Conservation (phyloP, 2,797 vertebrate species). For the Catamblyrhynchus diadema region DNA sequence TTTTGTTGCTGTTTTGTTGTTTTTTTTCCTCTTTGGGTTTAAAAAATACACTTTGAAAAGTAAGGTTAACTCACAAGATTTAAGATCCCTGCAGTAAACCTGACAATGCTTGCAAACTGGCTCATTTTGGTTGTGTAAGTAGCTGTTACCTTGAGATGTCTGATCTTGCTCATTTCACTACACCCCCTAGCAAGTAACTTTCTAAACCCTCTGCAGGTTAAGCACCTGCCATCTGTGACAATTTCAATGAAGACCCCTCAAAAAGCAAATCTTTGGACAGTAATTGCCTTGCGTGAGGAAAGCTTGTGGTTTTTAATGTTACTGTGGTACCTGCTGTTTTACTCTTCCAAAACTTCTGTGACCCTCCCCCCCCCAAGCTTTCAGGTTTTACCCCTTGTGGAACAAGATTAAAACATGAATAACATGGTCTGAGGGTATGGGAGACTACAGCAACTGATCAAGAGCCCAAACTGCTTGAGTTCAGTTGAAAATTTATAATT, state of each 20-base stretch:
- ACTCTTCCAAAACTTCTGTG: not conserved
- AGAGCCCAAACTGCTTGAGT: not conserved
- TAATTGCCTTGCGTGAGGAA: not conserved
- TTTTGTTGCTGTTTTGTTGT: not conserved
- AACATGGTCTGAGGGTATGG: not conserved
- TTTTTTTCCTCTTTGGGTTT: not conserved
- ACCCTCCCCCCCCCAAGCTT: not conserved
- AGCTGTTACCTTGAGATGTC: not conserved
- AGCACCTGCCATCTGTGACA: not conserved
- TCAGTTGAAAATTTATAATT: conserved; percentile 3
- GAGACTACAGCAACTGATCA: not conserved
- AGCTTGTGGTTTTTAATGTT: not conserved
- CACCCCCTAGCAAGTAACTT: not conserved
- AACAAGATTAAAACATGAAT: not conserved
- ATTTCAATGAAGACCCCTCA: not conserved
- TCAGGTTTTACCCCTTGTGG: not conserved
- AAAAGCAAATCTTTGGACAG: not conserved
- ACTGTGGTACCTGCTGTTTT: not conserved
- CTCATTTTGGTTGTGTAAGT: not conserved
- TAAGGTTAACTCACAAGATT: not conserved
- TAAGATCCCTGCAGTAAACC: not conserved
- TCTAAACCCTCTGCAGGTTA: not conserved
- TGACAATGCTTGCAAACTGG: not conserved
- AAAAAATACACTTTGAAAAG: conserved; percentile 7
- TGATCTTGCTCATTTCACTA: not conserved